These are phyloP conservation scores for Sceloporus tristichus DNA, from an alignment of 2,113 vertebrate genomes.

Conservation along the genomic window DNA sequence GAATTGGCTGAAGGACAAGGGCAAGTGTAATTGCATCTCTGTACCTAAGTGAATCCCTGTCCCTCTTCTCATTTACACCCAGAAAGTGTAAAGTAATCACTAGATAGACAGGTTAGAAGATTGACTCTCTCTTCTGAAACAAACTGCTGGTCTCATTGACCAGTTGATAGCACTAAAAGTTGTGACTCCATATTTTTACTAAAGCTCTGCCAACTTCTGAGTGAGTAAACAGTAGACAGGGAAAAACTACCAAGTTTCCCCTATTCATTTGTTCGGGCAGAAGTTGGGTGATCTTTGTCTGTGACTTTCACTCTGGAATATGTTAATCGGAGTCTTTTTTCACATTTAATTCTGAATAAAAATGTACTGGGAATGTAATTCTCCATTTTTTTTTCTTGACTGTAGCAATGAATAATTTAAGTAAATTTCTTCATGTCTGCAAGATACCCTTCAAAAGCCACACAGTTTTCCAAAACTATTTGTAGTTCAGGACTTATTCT, in stretches of 20 bases:
- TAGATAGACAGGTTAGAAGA: conserved; percentile 12
- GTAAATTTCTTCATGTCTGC: too few relatives aligned
- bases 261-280: background rate
- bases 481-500: too few relatives aligned
- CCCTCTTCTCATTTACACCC: background rate
- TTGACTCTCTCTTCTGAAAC: conserved; percentile 43
- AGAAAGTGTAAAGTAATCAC: conserved; percentile 15
- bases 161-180: conserved; percentile 53
- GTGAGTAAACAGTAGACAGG: background rate
- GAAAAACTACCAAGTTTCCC: background rate
- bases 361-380: too few relatives aligned
- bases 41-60: background rate
- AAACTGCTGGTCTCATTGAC: conserved; percentile 31
- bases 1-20: conserved; percentile 34
- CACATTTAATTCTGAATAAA: too few relatives aligned
- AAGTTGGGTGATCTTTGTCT: background rate
- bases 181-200: conserved; percentile 21
- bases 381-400: too few relatives aligned
- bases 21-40: conserved; percentile 1
- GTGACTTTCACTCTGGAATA: background rate
- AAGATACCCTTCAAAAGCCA: too few relatives aligned
- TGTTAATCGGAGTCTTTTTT: background rate
- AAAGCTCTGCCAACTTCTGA: conserved; percentile 1
- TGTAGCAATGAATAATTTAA: too few relatives aligned
- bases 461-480: too few relatives aligned